phyloP scores from a whole-genome alignment of 2,888 invertebrate species.

The Pterobdella sp. region DNA sequence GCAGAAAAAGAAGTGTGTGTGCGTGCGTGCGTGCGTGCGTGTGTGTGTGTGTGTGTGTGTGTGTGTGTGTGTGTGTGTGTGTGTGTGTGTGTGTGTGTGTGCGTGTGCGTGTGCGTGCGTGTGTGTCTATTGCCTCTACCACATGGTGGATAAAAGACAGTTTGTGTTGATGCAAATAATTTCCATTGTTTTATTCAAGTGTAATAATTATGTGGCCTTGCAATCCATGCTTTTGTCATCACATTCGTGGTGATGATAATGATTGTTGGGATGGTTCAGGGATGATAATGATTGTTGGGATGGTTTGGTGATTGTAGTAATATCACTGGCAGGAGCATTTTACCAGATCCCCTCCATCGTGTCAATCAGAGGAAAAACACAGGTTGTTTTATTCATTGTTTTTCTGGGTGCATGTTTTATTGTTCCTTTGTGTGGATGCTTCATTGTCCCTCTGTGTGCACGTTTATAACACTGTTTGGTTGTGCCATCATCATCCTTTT shows the following conservation, averaged over 20 bases:
- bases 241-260: no score
- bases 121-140: neutral
- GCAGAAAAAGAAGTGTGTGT: no score
- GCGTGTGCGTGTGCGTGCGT: slow-evolving; percentile 3
- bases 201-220: no score
- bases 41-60: slow-evolving; percentile 9
- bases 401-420: neutral
- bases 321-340: slow-evolving; percentile 47
- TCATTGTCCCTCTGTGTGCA: neutral
- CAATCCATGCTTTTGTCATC: no score
- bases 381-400: slow-evolving; percentile 43
- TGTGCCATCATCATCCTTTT: no score
- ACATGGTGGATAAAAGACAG: no score
- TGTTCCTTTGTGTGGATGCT: neutral
- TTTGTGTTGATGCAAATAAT: no score
- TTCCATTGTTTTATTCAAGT: no score
- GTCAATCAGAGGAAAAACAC: slow-evolving; percentile 52
- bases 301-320: neutral
- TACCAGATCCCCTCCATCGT: slow-evolving; percentile 54
- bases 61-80: slow-evolving; percentile 6
- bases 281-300: no score
- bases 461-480: neutral
- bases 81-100: slow-evolving; percentile 6
- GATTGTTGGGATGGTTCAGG: no score
- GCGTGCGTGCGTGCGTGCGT: neutral